A percentile compares a stretch with the other conserved stretches of the same genome.
Evolutionary conservation across 2,797 vertebrate genomes (phyloP).

Genomic region (Rhinichthys osculus): DNA sequence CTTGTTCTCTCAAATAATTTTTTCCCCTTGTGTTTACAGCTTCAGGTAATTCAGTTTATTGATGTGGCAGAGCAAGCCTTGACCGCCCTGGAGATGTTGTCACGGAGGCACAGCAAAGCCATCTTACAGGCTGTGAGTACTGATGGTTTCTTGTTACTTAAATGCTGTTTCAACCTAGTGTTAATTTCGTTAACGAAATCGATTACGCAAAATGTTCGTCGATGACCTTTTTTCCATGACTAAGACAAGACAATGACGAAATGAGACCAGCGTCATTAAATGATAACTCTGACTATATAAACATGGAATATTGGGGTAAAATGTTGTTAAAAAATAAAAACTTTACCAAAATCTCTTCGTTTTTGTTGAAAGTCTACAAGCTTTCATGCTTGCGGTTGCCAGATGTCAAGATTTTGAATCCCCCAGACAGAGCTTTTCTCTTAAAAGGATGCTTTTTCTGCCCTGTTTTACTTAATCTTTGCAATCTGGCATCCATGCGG

Average conservation of each 20-base stretch:
- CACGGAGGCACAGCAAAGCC: slow-evolving; percentile 98
- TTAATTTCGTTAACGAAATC: neutral
- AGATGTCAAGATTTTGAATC: neutral
- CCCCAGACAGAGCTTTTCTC: neutral
- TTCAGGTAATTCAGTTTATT: slow-evolving; percentile 99
- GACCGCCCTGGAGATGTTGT: slow-evolving; percentile 98
- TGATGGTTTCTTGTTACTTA: neutral
- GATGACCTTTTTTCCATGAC: neutral
- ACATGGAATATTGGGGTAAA: neutral
- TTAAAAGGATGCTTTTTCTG: neutral
- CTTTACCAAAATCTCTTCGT: neutral
- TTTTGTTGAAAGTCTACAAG: neutral
- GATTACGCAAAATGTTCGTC: neutral
- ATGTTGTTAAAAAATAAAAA: neutral
- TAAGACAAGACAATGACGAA: neutral
- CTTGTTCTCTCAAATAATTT: neutral
- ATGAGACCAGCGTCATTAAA: neutral
- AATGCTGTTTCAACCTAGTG: neutral
- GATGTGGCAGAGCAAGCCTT: slow-evolving; percentile 98
- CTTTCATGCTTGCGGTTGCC: neutral
- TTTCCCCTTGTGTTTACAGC: slow-evolving; percentile 72
- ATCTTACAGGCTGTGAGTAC: slow-evolving; percentile 96
- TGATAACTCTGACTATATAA: neutral
- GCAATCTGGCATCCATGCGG: neutral
- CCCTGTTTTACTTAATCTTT: neutral